phyloP scores from a whole-genome alignment of 64 coral and sea anemone species.

The Actinia equina region DNA sequence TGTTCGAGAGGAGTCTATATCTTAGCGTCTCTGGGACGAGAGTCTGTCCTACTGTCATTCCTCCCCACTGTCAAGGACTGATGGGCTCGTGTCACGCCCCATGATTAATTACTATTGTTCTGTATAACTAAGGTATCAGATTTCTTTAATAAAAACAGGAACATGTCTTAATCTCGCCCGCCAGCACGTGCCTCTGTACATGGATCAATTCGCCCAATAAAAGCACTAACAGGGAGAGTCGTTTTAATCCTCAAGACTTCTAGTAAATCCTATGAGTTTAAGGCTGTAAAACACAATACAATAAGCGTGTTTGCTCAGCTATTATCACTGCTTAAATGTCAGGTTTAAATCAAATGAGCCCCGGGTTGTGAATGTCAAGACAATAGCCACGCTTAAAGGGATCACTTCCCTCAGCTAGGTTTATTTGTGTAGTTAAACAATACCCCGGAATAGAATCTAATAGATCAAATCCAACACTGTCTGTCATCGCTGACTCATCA shows the following conservation, averaged over 20 bases:
- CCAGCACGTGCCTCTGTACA: not conserved
- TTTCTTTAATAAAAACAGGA: constrained; percentile 10
- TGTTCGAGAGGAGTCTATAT: too few species aligned
- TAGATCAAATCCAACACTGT: not conserved
- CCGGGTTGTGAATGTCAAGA: not conserved
- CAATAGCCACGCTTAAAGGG: not conserved
- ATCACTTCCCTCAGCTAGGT: not conserved
- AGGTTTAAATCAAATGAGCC: not conserved
- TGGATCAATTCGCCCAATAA: not conserved
- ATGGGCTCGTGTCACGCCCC: not conserved
- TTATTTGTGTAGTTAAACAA: not conserved
- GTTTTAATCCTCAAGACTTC: not conserved
- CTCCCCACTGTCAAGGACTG: not conserved
- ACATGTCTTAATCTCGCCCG: not conserved
- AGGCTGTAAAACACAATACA: not conserved
- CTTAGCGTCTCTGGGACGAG: not conserved
- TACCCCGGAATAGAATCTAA: not conserved
- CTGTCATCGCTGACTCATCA: not conserved
- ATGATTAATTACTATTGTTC: constrained; percentile 4
- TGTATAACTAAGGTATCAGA: not conserved
- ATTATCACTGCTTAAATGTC: not conserved
- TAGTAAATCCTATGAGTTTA: not conserved
- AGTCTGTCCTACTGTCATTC: not conserved
- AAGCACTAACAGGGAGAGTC: not conserved
- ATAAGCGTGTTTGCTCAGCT: not conserved